Conservation (phyloP, 1,140 invertebrate species). For the Eupeodes corollae region DNA sequence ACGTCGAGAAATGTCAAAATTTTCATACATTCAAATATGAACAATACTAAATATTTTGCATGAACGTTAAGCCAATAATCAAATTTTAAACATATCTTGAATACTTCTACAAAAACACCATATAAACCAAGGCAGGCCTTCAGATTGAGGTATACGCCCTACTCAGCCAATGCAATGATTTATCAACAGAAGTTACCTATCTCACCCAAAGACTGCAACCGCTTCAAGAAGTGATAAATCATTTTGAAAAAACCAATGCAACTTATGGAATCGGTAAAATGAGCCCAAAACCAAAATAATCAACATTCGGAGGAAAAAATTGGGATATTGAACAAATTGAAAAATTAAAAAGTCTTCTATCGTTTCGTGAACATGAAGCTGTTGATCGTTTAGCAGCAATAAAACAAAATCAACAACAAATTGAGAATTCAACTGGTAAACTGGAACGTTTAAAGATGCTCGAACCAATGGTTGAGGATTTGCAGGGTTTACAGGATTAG, state of each 20-base stretch:
- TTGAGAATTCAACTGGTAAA: constrained; percentile 49
- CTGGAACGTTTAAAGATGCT: constrained; percentile 48
- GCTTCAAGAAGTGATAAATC: constrained; percentile 47
- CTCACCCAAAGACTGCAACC: constrained; percentile 43
- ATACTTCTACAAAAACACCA: no score
- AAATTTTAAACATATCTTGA: no score
- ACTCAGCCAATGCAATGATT: constrained; percentile 56
- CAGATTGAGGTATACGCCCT: constrained; percentile 18
- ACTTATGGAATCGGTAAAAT: constrained; percentile 47
- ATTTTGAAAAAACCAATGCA: constrained; percentile 47
- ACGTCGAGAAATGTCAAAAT: no score
- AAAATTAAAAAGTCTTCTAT: constrained; percentile 58
- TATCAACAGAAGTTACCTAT: constrained; percentile 46
- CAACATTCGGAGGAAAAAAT: constrained; percentile 49
- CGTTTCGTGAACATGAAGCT: constrained; percentile 42
- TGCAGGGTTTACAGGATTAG: constrained; percentile 43
- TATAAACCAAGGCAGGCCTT: no score
- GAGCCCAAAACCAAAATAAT: constrained; percentile 45
- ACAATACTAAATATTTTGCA: no score
- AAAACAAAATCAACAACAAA: constrained; percentile 42
- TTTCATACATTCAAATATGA: no score
- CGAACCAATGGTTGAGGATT: constrained; percentile 51
- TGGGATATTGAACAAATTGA: constrained; percentile 64
- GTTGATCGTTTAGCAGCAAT: constrained; percentile 33
- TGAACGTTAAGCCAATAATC: no score